These are phyloP conservation scores for Tortrix viridana DNA, from an alignment of 2,888 invertebrate genomes.

Conservation along the genomic window DNA sequence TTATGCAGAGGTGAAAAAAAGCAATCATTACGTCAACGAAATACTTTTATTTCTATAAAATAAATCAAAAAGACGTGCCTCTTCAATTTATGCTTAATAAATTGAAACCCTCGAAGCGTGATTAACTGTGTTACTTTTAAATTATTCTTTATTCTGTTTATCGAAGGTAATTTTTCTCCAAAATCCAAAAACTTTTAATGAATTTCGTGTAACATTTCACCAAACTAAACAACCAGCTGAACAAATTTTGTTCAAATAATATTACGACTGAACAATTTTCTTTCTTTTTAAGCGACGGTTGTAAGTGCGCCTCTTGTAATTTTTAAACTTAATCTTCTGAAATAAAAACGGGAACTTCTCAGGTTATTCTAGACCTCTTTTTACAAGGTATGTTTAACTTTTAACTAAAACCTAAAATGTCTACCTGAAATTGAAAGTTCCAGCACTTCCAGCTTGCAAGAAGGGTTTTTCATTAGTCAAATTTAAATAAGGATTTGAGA, in stretches of 20 bases:
- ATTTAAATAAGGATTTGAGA: too few species aligned
- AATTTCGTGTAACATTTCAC: constrained; percentile 20
- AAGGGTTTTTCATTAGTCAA: too few species aligned
- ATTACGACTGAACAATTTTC: constrained; percentile 20
- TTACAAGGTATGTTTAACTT: too few species aligned
- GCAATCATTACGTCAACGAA: too few species aligned
- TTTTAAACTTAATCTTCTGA: too few species aligned
- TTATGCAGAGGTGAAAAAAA: too few species aligned
- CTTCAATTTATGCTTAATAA: background rate
- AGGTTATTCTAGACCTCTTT: too few species aligned
- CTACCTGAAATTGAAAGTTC: too few species aligned
- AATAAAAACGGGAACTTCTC: too few species aligned
- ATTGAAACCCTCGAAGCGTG: constrained; percentile 3
- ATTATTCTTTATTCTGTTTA: constrained; percentile 6
- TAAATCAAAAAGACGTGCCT: background rate
- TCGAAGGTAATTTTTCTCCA: constrained; percentile 12
- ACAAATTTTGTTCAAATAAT: constrained; percentile 22
- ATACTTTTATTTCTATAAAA: too few species aligned
- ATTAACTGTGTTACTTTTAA: constrained; percentile 9
- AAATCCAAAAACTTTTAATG: constrained; percentile 22
- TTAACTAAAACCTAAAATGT: too few species aligned
- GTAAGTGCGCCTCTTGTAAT: background rate
- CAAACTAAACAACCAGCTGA: constrained; percentile 21
- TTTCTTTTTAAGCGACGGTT: constrained; percentile 1
- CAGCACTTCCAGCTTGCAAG: too few species aligned